A percentile compares a stretch with the other conserved stretches of the same genome.
Evolutionary conservation across 2,113 vertebrate genomes (phyloP).

Genomic region (Gila orcuttii): DNA sequence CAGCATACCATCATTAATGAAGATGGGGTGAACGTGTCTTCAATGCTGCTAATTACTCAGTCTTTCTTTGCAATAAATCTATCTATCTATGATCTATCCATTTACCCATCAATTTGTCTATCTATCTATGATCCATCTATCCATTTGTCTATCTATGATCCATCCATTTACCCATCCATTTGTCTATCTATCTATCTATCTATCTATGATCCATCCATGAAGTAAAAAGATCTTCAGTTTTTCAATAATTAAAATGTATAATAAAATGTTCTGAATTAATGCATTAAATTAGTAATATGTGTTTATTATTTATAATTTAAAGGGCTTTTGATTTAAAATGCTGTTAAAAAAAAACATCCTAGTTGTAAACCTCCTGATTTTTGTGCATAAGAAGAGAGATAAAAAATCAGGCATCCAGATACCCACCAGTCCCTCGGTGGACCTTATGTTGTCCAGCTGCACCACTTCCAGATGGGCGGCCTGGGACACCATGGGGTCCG

Average conservation of each 20-base stretch:
- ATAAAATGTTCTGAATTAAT: background rate
- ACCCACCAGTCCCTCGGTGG: conserved; percentile 94
- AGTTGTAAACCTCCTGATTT: background rate
- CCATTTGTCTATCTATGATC: no score
- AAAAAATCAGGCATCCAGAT: conserved; percentile 29
- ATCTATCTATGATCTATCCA: no score
- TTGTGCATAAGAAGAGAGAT: background rate
- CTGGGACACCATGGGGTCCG: conserved; percentile 93
- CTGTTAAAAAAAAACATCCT: background rate
- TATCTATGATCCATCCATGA: background rate
- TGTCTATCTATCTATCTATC: no score
- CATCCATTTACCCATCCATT: no score
- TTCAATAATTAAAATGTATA: background rate
- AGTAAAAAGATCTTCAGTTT: background rate
- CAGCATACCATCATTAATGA: background rate
- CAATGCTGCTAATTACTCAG: no score
- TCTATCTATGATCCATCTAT: no score
- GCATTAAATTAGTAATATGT: background rate
- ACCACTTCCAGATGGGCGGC: conserved; percentile 93
- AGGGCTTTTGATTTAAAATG: background rate
- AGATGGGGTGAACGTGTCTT: background rate
- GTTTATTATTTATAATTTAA: background rate
- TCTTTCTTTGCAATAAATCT: no score
- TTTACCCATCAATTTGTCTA: no score
- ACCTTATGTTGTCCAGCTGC: conserved; percentile 89